Evolutionary conservation across 2,797 vertebrate species (phyloP).

Genomic region (Mus minutoides): DNA sequence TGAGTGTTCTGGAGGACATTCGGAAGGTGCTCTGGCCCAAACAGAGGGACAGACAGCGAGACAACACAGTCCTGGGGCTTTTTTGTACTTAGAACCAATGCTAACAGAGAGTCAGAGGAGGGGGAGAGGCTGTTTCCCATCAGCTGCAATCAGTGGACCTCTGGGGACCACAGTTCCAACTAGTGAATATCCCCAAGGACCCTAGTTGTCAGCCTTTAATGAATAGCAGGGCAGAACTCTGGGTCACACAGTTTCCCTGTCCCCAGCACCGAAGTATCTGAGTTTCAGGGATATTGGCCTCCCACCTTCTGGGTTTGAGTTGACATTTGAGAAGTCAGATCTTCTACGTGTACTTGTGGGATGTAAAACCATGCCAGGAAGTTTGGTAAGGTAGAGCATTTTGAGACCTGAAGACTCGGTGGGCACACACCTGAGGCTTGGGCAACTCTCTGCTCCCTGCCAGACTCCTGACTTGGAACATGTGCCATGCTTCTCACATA

Average conservation of each 20-base stretch:
- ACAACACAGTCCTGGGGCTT: neutral
- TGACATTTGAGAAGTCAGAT: neutral
- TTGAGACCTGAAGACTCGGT: neutral
- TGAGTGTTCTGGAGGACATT: neutral
- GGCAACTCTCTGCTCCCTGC: neutral
- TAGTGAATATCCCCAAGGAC: slow-evolving; percentile 19
- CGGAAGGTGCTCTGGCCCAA: neutral
- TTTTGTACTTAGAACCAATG: neutral
- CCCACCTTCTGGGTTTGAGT: neutral
- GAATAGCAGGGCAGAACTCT: slow-evolving; percentile 39
- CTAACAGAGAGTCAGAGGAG: neutral
- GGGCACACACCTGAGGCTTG: neutral
- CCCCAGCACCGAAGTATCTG: neutral
- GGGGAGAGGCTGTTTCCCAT: slow-evolving; percentile 46
- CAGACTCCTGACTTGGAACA: neutral
- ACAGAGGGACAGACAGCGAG: neutral
- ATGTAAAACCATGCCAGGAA: neutral
- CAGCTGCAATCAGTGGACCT: slow-evolving; percentile 49
- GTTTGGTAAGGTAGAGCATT: neutral
- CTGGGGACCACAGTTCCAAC: slow-evolving; percentile 26
- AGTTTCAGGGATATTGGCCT: neutral
- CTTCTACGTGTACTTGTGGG: neutral
- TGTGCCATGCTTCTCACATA: neutral
- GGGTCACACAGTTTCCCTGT: neutral
- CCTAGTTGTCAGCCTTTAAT: neutral